Evolutionary conservation across 1,140 invertebrate species (phyloP), one percentile per base, ranked within the genome.

Genomic region (Bombus consobrinus): DNA sequence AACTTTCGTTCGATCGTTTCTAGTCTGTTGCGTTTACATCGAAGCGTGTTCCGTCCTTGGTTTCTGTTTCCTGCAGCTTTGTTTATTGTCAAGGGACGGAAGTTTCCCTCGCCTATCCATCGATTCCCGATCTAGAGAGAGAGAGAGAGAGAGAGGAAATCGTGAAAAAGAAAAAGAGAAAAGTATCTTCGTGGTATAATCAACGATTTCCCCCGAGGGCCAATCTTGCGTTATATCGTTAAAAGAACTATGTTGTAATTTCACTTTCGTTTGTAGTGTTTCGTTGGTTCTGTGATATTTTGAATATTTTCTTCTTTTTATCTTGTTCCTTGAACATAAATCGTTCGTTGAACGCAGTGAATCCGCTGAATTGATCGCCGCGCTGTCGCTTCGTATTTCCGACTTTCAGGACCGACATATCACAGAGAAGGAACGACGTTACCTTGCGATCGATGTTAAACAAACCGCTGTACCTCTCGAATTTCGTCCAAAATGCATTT

Each of bases 11-110:
- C 43, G 37, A 25, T 37, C 25, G 5, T 84, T 62, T 79, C 82
- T 62, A 84, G 82, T 79, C 82, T 69, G 66, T 79, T 79, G 66
- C 53, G 47, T 78, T 84, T 53, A 47, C 47, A 53, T 47, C 22
- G 28, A 69, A 43, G 47, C 18, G 10, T 53, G 78, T 22, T 80
- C 83, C 76, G 83, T 80, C 83, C 83, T 84, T 80, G 41, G 68
- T 84, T 78, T 72, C 66, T 32, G 39, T 12, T 43, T 72, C 5
- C 62, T 34, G 32, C 18, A 22, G 37, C 37, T 18, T 66, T 39
- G 41, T 75, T 4, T 62, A 66, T 53, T 2, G 8, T 25, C 13
- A 37, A 15, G 37, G n/a, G n/a, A 37, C 6, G 66, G 4, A 78
- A 78, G 74, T 82, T 43, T 39, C 75, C 32, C 43, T 78, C 47